Conservation (phyloP, 37 sponge, comb jelly and placozoan genomes). For the Chondrilla cf. caribensis region DNA sequence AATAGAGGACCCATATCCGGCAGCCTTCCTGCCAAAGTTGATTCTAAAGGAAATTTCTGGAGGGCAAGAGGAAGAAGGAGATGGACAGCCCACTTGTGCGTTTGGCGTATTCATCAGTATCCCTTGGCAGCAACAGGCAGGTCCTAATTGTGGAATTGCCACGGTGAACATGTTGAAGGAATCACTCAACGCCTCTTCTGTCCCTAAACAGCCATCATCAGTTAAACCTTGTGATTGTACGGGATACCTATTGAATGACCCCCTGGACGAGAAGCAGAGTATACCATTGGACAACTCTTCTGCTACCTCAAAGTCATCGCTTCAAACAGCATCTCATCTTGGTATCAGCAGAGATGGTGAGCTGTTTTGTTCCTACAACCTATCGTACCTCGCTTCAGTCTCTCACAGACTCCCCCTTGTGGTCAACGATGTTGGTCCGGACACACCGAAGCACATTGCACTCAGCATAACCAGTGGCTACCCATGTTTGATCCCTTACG, state of each 20-base stretch:
- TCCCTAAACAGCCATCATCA: not conserved
- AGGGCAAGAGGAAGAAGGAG: not conserved
- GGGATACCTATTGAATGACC: not conserved
- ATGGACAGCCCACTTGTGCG: not conserved
- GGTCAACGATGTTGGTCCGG: not conserved
- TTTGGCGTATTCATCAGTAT: not conserved
- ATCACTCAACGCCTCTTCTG: not conserved
- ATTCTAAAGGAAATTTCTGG: not conserved
- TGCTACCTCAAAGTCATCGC: not conserved
- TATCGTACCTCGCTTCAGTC: not conserved
- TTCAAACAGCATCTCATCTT: slow-evolving; percentile 1
- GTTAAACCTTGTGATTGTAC: slow-evolving; percentile 2
- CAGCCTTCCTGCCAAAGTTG: not conserved
- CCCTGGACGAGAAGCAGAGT: not conserved
- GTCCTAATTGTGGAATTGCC: slow-evolving; percentile 13
- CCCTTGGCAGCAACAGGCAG: slow-evolving; percentile 25
- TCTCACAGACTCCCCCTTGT: not conserved
- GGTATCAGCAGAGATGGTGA: slow-evolving; percentile 22
- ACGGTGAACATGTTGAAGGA: not conserved
- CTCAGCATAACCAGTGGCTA: not conserved
- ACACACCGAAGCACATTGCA: not conserved
- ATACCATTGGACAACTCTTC: not conserved
- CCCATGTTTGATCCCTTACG: slow-evolving; percentile 9
- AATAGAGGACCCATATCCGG: slow-evolving; percentile 3
- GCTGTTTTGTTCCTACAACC: slow-evolving; percentile 20